Percentiles rank a stretch among this genome's conserved stretches.
Evolutionary conservation across 1,140 invertebrate species (phyloP).

Genomic region (Aphelenchoides avenae): DNA sequence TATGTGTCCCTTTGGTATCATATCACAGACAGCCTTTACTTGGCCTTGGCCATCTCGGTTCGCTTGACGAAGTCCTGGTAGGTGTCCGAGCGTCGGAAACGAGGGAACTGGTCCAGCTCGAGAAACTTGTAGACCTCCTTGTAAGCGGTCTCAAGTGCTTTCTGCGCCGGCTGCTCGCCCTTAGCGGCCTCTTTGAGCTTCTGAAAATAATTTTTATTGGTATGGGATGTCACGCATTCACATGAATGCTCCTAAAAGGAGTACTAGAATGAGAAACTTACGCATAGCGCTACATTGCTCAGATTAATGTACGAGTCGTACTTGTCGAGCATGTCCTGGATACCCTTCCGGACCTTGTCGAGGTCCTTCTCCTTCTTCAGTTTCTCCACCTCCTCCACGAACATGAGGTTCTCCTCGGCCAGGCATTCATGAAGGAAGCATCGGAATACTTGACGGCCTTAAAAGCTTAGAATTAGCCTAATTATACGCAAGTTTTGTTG

Average conservation of each 20-base stretch:
- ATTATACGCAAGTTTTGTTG: too few relatives aligned
- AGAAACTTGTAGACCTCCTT: conserved; percentile 54
- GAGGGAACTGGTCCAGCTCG: conserved; percentile 43
- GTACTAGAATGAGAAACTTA: conserved; percentile 24
- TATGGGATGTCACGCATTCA: conserved; percentile 1
- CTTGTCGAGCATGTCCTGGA: conserved; percentile 45
- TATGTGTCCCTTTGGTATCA: too few relatives aligned
- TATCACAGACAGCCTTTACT: too few relatives aligned
- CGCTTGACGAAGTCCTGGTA: conserved; percentile 45
- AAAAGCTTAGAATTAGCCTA: too few relatives aligned
- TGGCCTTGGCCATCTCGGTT: too few relatives aligned
- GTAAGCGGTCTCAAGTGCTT: conserved; percentile 43
- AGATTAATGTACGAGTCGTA: conserved; percentile 50
- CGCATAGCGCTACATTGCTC: conserved; percentile 46
- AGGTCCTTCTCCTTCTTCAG: conserved; percentile 53
- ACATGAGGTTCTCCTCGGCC: conserved; percentile 55
- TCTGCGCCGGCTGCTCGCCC: conserved; percentile 21
- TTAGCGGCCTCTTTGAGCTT: conserved; percentile 29
- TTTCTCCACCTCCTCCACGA: conserved; percentile 53
- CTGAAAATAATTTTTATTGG: conserved; percentile 5
- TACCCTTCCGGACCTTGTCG: conserved; percentile 36
- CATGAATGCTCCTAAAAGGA: background rate
- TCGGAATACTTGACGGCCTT: conserved; percentile 55
- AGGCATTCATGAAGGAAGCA: conserved; percentile 52
- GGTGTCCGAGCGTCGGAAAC: conserved; percentile 48